These are phyloP conservation scores for Bradypodion ventrale DNA, from an alignment of 2,797 vertebrate genomes.

Conservation along the genomic window DNA sequence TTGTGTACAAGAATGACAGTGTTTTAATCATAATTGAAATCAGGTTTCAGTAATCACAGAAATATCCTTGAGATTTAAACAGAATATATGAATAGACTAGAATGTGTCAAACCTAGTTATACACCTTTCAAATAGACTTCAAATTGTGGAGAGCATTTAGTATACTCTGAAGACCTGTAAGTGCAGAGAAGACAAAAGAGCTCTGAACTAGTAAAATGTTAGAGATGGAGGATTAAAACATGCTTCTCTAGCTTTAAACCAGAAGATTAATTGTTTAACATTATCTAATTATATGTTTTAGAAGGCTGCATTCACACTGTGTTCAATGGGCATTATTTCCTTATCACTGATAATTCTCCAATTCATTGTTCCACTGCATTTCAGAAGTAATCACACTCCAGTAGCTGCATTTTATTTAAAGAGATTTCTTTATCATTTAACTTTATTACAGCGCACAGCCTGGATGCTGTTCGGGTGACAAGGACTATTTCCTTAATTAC, in stretches of 20 bases:
- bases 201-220: conserved; percentile 31
- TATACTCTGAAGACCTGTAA: neutral
- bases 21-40: conserved; percentile 1
- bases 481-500: conserved; percentile 80
- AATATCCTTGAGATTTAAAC: conserved; percentile 48
- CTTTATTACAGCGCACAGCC: conserved; percentile 72
- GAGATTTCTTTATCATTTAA: conserved; percentile 74
- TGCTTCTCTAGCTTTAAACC: conserved; percentile 60
- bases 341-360: conserved; percentile 46
- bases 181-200: neutral
- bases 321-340: conserved; percentile 25
- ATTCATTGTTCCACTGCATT: conserved; percentile 21
- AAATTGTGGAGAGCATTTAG: conserved; percentile 55
- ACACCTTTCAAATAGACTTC: conserved; percentile 39
- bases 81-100: conserved; percentile 3
- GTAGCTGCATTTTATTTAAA: conserved; percentile 58
- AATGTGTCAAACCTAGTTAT: conserved; percentile 50
- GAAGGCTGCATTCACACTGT: conserved; percentile 35
- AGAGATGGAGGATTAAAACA: conserved; percentile 52
- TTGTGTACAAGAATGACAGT: neutral
- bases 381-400: conserved; percentile 46
- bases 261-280: conserved; percentile 63
- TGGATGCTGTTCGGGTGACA: conserved; percentile 72
- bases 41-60: conserved; percentile 23
- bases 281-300: conserved; percentile 57